Percentiles rank a stretch among this genome's conserved stretches.
Conservation (phyloP, 2,888 invertebrate species). For the Noctua pronuba region DNA sequence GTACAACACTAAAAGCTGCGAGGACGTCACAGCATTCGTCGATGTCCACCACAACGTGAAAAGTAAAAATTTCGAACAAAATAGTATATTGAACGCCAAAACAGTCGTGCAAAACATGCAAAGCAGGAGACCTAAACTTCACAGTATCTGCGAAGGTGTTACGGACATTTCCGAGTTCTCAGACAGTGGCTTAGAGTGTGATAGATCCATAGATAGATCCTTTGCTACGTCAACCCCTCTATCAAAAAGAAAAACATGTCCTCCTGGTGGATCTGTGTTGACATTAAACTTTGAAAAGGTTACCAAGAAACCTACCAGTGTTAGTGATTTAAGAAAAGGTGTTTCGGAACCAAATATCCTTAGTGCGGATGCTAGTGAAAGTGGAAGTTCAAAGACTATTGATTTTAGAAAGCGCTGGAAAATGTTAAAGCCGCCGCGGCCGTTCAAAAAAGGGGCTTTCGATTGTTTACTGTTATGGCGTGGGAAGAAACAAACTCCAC, state of each 20-base stretch:
- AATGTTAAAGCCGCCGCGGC: constrained; percentile 81
- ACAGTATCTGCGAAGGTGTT: constrained; percentile 82
- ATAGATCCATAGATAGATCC: constrained; percentile 67
- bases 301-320: constrained; percentile 75
- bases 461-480: constrained; percentile 87
- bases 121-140: constrained; percentile 75
- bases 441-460: constrained; percentile 84
- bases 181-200: constrained; percentile 82
- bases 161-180: constrained; percentile 74
- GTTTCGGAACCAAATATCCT: constrained; percentile 85
- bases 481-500: constrained; percentile 79
- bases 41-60: constrained; percentile 81
- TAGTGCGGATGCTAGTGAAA: constrained; percentile 73
- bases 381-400: constrained; percentile 76
- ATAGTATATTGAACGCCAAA: constrained; percentile 85
- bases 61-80: constrained; percentile 84
- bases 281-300: constrained; percentile 84
- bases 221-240: constrained; percentile 86
- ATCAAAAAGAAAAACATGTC: constrained; percentile 82
- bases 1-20: constrained; percentile 86
- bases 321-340: constrained; percentile 82
- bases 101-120: constrained; percentile 68
- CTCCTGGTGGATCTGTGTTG: constrained; percentile 79
- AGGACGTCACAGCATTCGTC: constrained; percentile 85
- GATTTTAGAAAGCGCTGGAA: constrained; percentile 84